These are phyloP conservation scores for Drosophila triauraria DNA, from an alignment of 1,140 invertebrate species.

Conservation along the genomic window DNA sequence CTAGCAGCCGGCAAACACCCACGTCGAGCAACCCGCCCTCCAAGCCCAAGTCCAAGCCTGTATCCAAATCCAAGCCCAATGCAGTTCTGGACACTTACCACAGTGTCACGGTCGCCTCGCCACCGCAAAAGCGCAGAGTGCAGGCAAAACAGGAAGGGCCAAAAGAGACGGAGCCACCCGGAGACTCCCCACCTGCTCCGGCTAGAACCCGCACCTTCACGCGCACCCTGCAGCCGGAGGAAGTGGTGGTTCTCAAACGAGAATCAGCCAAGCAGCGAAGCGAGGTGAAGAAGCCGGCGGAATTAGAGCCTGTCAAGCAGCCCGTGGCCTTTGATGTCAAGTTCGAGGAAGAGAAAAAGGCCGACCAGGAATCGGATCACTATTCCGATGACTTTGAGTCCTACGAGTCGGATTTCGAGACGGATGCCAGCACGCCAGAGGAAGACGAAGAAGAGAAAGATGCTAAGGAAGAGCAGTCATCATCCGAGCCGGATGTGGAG, in stretches of 20 bases:
- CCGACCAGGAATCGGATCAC: conserved; percentile 56
- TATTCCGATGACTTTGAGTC: conserved; percentile 87
- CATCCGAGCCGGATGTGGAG: conserved; percentile 35
- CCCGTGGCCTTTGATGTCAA: conserved; percentile 80
- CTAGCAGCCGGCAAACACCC: conserved; percentile 30
- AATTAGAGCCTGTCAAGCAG: conserved; percentile 26
- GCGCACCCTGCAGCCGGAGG: conserved; percentile 76
- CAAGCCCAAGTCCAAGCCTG: conserved; percentile 22
- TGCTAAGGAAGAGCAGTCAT: conserved; percentile 4
- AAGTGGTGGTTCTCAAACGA: conserved; percentile 72
- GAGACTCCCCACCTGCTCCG: conserved; percentile 17
- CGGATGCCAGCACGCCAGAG: conserved; percentile 65
- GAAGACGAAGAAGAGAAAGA: conserved; percentile 40
- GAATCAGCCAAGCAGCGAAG: conserved; percentile 67
- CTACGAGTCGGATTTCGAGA: conserved; percentile 87
- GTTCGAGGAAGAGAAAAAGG: conserved; percentile 60
- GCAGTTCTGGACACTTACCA: conserved; percentile 79
- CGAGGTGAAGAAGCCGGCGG: conserved; percentile 33
- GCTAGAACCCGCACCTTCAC: conserved; percentile 58
- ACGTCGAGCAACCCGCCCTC: conserved; percentile 21
- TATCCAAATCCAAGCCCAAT: conserved; percentile 65
- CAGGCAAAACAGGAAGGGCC: conserved; percentile 30
- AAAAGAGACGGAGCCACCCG: not conserved
- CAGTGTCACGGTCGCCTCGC: conserved; percentile 83
- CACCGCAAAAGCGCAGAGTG: conserved; percentile 70